These are phyloP conservation scores for Neosalanx taihuensis DNA, from an alignment of 2,797 vertebrate genomes.

Conservation along the genomic window DNA sequence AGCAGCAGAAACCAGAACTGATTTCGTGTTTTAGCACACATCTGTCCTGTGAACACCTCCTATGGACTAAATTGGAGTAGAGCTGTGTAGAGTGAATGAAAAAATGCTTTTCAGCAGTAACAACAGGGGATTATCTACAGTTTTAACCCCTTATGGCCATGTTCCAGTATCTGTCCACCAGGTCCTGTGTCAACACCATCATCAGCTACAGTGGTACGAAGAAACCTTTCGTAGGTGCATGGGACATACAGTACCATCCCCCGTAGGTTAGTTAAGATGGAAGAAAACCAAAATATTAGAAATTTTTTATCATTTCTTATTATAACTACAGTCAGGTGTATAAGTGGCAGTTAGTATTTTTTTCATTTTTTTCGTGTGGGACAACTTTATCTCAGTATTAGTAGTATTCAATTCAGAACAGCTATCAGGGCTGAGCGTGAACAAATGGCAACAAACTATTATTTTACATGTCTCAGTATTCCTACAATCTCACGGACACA, in stretches of 20 bases:
- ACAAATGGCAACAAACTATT: constrained; percentile 42
- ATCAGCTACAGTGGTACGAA: neutral
- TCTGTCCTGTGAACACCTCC: constrained; percentile 19
- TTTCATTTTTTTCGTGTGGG: too few relatives aligned
- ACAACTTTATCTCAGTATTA: too few relatives aligned
- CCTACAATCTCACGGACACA: constrained; percentile 38
- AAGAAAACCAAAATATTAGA: neutral
- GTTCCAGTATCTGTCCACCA: constrained; percentile 2
- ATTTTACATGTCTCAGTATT: constrained; percentile 38
- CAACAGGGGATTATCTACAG: constrained; percentile 36
- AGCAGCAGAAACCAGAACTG: constrained; percentile 46
- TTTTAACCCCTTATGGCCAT: constrained; percentile 35
- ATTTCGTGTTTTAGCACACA: constrained; percentile 41
- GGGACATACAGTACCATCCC: neutral
- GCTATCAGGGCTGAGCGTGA: constrained; percentile 26
- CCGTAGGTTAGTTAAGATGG: neutral
- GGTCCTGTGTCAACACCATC: constrained; percentile 13
- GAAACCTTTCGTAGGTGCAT: constrained; percentile 1
- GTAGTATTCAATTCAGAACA: neutral
- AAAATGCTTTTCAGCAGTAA: constrained; percentile 22
- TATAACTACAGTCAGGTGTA: neutral
- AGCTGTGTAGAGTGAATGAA: constrained; percentile 39
- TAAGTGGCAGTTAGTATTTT: neutral
- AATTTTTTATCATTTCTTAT: neutral
- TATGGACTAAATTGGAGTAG: constrained; percentile 8